Evolutionary conservation across 2,113 vertebrate species (phyloP), one percentile per base, ranked within the genome.

Genomic region (Dipodomys stephensi): DNA sequence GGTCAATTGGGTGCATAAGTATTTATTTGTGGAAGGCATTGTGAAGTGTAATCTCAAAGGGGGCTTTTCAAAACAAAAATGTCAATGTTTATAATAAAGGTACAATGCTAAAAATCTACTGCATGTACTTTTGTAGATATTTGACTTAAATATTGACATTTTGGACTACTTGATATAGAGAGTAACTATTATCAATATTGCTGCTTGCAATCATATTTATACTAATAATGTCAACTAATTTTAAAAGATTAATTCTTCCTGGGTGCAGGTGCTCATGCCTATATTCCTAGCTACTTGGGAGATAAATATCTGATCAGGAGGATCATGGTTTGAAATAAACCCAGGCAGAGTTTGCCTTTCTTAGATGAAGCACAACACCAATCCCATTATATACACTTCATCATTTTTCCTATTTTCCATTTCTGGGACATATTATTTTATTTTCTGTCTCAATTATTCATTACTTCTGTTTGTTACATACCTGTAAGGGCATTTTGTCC

Each of bases 101-200:
- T 94, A 64, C 53, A 46, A 72, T 83, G 76, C 73, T 88, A 67
- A 92, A 92, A 84, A 89, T 82, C 32, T 2, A 73, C 39, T 91
- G 44, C 23, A 80, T 13, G 46, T 91, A 72, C 60, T 87, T 92
- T 92, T 80, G 25, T 83, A 95, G 62, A 67, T 76, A 87, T 83
- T 74, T 85, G 67, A 79, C 18, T 71, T 91, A 88, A 94, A 79
- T 80, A n/a, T 68, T 91, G 72, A 83, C 46, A 96, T 76, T 95
- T 96, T 84, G 2, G 18, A 44, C 3, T 30, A 88, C 60, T 64
- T 71, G 69, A 94, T 95, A 67, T 27, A 64, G 27, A 90, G 46
- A 93, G 44, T 10, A 87, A 22, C 28, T 25, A 77, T 32, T 68
- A 92, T 39, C 18, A 80, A 28, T 94, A 57, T 80, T 88, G 72